Conservation (phyloP, 2,113 vertebrate genomes). For the Crypturellus undulatus region DNA sequence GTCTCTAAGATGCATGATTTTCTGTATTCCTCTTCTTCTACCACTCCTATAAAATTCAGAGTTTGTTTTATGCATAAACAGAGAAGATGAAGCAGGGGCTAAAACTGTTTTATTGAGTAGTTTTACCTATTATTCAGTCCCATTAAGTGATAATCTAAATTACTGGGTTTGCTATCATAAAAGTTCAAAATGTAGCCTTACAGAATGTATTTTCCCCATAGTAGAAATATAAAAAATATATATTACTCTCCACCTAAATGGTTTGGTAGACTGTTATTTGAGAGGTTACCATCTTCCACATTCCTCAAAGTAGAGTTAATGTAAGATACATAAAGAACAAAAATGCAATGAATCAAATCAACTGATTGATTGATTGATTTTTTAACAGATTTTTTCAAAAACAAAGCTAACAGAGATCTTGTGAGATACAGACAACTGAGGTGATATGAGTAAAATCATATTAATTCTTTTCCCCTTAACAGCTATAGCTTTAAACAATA, state of each 20-base stretch:
- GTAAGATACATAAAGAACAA: neutral
- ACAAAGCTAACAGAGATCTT: neutral
- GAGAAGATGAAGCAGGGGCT: neutral
- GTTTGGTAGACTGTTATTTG: neutral
- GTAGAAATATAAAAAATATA: neutral
- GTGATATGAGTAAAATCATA: neutral
- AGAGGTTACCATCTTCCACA: neutral
- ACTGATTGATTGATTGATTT: neutral
- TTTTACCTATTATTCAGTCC: neutral
- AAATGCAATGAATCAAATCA: neutral
- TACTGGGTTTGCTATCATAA: neutral
- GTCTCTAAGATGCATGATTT: neutral
- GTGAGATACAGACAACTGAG: neutral
- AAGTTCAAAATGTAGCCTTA: neutral
- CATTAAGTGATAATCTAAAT: conserved; percentile 7
- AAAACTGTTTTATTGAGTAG: neutral
- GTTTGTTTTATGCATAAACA: neutral
- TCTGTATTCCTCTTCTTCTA: neutral
- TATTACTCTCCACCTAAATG: neutral
- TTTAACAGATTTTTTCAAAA: neutral
- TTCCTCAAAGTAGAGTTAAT: neutral
- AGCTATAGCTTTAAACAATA: neutral
- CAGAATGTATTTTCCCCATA: neutral
- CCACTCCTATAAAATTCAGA: fast-evolving
- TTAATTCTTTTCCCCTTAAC: neutral